Evolutionary conservation across 2,797 vertebrate species (phyloP), one percentile per base, ranked within the genome.

Genomic region (Pygocentrus nattereri): DNA sequence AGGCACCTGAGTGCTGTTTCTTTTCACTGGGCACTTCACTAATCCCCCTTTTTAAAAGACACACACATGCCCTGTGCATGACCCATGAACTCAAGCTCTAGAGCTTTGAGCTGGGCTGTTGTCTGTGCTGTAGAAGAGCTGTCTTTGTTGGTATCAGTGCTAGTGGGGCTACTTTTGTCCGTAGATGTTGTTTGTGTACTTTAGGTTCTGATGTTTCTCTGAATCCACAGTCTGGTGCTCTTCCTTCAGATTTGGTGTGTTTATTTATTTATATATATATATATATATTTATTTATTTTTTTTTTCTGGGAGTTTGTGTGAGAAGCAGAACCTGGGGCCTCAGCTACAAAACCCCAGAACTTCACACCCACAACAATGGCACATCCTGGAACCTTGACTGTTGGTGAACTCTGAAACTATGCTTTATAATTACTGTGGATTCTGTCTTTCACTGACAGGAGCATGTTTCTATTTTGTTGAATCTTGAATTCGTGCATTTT

Each of bases 21-120:
- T 79, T 2, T 38, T 72, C 85, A 68, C 13, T 54, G 56, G 38
- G 72, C 56, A 72, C 47, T 73, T n/a, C 56, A 21, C 34, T 80
- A 71, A 76, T 50, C 25, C 25, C 56, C 54, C 2, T 44, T 7
- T 30, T 68, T 21, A 77, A 27, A 52, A 70, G 58, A 59, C 62
- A 59, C 34, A 38, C 54, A 21, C 27, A 38, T 72, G 74, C 58
- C 47, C 74, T 71, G 54, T 70, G 23, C 34, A 2, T 59, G 76
- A 85, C 82, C 52, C 70, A 31, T 67, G 47, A 27, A 67, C 82
- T n/a, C 84, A 25, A 34, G 23, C 25, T 2, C 21, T 68, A 64
- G 85, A 88, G 89, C 87, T 79, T 89, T 93, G 88, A 94, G 89
- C 92, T 89, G 85, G 88, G 82, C 87, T 85, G 90, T 89, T 91